Evolutionary conservation across 2,888 invertebrate species (phyloP), one percentile per base, ranked within the genome.

Genomic region (Agrotis puta): DNA sequence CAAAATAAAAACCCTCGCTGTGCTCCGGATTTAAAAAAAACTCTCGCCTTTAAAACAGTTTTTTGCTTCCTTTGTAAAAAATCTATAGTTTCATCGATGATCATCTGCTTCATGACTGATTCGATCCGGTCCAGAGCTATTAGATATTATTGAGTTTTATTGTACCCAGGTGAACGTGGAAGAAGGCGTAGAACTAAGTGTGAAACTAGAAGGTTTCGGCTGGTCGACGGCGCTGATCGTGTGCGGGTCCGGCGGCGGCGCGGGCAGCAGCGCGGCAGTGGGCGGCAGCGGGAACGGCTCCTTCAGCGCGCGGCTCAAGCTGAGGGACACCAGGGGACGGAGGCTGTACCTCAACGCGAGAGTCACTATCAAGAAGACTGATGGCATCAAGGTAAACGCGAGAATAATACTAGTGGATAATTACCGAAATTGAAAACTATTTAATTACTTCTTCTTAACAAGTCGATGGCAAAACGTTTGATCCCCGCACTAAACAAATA

Each of bases 181-280:
- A 64, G 97, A 98, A 80, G 96, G 97, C 2, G 95, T 98, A 43
- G 98, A 98, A 88, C 93, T 99, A 39, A 97, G 97, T 70, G 97
- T 99, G 66, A 97, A 97, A 65, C 94, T 99, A 74, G 99, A 99
- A 87, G 98, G 98, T 76, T 99, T 99, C 94, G 97, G 97, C 2
- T 97, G 97, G 64, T 97, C 97, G 47, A 97, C 97, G 6, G 97
- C 97, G 59, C 94, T 98, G 70, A 93, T 94, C 70, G 96, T 97
- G 79, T 85, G 92, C 91, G 81, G 88, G 20, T 93, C 96, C 16
- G 97, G 57, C 88, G 92, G 77, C 61, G 43, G 94, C 96, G 39
- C 97, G 97, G 98, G 76, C 73, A 61, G 79, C 56, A 64, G 80
- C 58, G 18, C 82, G 33, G 77, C 76, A 0, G 85, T 82, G 22